Conservation (phyloP, 2,113 vertebrate genomes). For the Nyctereutes procyonoides region DNA sequence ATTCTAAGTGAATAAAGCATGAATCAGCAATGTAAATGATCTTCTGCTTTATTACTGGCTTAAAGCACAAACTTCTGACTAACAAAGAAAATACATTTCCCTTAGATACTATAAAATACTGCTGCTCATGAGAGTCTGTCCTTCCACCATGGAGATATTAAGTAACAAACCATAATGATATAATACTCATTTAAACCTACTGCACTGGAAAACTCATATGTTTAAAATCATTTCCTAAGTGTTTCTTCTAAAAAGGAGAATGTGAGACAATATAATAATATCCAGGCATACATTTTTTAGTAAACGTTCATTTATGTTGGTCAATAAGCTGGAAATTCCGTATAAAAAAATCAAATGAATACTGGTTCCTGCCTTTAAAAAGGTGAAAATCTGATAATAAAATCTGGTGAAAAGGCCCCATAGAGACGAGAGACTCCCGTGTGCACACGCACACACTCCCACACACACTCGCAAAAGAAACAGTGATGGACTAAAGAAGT, state of each 20-base stretch:
- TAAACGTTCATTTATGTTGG: not conserved
- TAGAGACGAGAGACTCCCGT: not conserved
- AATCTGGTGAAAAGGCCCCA: not conserved
- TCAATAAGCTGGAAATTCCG: not conserved
- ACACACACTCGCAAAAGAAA: not conserved
- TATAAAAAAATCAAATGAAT: not conserved
- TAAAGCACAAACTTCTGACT: not conserved
- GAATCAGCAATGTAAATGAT: slow-evolving; percentile 12
- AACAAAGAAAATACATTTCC: not conserved
- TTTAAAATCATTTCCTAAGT: not conserved
- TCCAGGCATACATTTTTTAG: slow-evolving; percentile 6
- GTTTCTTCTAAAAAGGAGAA: slow-evolving; percentile 1
- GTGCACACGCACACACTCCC: not conserved
- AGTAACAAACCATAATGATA: not conserved
- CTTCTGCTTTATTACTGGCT: slow-evolving; percentile 28
- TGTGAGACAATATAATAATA: not conserved
- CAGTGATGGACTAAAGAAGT: not conserved
- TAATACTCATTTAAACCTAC: not conserved
- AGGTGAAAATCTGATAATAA: not conserved
- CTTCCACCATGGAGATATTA: not conserved
- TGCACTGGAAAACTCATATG: not conserved
- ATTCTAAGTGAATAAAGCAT: slow-evolving; percentile 17
- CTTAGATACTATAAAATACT: not conserved
- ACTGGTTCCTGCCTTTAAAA: not conserved
- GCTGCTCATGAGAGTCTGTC: not conserved